These are phyloP conservation scores for Drosophila greeni DNA, from an alignment of 2,888 invertebrate genomes.

Conservation along the genomic window DNA sequence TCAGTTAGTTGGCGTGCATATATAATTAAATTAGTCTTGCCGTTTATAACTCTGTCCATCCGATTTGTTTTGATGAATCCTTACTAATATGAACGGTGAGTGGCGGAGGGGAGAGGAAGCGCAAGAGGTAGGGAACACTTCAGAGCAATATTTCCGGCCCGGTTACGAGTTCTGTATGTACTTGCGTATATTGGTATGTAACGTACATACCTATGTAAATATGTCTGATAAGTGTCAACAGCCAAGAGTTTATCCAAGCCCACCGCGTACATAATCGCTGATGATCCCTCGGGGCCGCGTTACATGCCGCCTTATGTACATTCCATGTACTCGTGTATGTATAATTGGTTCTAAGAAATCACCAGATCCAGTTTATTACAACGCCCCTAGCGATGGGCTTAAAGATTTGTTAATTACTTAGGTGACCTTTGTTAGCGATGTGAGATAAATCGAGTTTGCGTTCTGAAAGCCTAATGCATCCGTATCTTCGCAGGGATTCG, in stretches of 20 bases:
- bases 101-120: neutral
- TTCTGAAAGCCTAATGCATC: neutral
- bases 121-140: neutral
- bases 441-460: conserved; percentile 9
- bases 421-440: conserved; percentile 24
- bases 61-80: conserved; percentile 11
- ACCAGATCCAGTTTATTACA: conserved; percentile 20
- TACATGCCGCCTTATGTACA: neutral
- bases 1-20: conserved; percentile 14
- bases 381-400: conserved; percentile 20
- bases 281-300: neutral
- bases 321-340: neutral
- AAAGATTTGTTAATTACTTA: conserved; percentile 22
- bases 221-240: conserved; percentile 32
- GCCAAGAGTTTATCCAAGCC: conserved; percentile 27
- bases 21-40: conserved; percentile 25
- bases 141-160: conserved; percentile 20
- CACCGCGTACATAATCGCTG: conserved; percentile 5
- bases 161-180: conserved; percentile 39
- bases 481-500: conserved; percentile 17
- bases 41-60: conserved; percentile 3
- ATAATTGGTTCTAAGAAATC: conserved; percentile 12
- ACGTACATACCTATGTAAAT: conserved; percentile 23
- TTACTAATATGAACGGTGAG: neutral
- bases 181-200: conserved; percentile 34